Evolutionary conservation across 1,140 invertebrate genomes (phyloP), one percentile per base, ranked within the genome.

Genomic region (Orchestia grillus): DNA sequence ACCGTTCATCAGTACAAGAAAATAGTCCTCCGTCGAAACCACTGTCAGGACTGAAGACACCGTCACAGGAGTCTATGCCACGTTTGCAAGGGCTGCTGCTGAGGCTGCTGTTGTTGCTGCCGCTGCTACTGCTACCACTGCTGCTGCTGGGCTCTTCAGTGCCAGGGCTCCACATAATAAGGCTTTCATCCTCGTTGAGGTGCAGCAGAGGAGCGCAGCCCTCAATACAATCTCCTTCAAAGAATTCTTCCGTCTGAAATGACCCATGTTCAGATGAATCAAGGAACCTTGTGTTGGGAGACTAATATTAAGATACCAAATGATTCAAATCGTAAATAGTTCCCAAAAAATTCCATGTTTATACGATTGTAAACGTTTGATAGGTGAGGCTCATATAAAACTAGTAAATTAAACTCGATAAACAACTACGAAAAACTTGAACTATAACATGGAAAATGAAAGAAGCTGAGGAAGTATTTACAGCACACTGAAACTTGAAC

Each of bases 81-180:
- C 92, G 92, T 36, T 94, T 94, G 92, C 92, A 40, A 44, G 43
- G 92, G 44, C 92, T 94, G 92, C 92, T 45, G 92, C 92, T 94
- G 16, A 44, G 40, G 92, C 92, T 94, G 92, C 92, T 36, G 43
- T 44, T 44, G 40, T 94, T 94, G 36, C 92, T 94, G 44, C 92
- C 6, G 40, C 92, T 94, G 88, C 88, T 42, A 28, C 88, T 91
- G 88, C 88, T 91, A 28, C 62, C 36, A 41, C 43, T 90, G 88
- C 88, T 90, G 41, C 88, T 42, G 92, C 40, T 45, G 6, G 92
- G 41, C 41, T 94, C 92, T 15, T 94, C 92, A n/a, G 44, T 19
- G 11, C 15, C 92, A 94, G 92, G 92, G 92, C 92, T 94, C 92
- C 92, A 94, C 92, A 94, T 94, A 36, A 94, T 94, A 6, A 47